Evolutionary conservation across 1,140 invertebrate species (phyloP), one percentile per base, ranked within the genome.

Genomic region (Mylabris phalerata): DNA sequence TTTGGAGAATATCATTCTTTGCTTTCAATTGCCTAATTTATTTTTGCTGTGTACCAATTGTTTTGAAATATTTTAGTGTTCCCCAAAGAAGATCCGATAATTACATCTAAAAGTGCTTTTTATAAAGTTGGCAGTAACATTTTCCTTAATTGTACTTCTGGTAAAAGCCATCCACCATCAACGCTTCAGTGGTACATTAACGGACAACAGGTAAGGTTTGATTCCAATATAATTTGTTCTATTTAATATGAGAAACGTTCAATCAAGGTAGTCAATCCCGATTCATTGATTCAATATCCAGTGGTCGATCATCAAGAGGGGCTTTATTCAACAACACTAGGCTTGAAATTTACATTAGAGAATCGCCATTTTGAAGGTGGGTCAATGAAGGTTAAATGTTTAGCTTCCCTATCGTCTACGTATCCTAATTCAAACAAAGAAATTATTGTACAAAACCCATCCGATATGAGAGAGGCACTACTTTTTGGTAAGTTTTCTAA

Each of bases 101-200:
- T 93, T 75, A 86, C 81, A 26, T 89, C 89, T 3, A 85, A 88
- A 63, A 82, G 88, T 69, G 80, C 84, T 71, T 83, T 89, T 72
- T 86, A 90, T 71, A 83, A 88, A 73, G 84, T 84, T 66, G 90
- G 89, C 32, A 89, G 92, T 70, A 82, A 84, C 55, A 80, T 93
- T 61, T 85, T 85, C 70, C 75, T 92, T 57, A 93, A 92, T 75
- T 93, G 90, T 72, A 91, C 88, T 13, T 92, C 89, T 24, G 85
- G 84, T 39, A 87, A 84, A 70, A 90, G 89, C 48, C 85, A 85
- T 73, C 89, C 89, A 24, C 81, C 85, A 26, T 87, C 89, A 7
- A 77, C 81, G 50, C 78, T 92, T 32, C 83, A 83, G 69, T 92
- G 88, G 88, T 90, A 84, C 75, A 87, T 92, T 72, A 91, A 92